Percentiles rank a stretch among this genome's conserved stretches.
Evolutionary conservation across 2,113 vertebrate species (phyloP).

Genomic region (Proteles cristata): DNA sequence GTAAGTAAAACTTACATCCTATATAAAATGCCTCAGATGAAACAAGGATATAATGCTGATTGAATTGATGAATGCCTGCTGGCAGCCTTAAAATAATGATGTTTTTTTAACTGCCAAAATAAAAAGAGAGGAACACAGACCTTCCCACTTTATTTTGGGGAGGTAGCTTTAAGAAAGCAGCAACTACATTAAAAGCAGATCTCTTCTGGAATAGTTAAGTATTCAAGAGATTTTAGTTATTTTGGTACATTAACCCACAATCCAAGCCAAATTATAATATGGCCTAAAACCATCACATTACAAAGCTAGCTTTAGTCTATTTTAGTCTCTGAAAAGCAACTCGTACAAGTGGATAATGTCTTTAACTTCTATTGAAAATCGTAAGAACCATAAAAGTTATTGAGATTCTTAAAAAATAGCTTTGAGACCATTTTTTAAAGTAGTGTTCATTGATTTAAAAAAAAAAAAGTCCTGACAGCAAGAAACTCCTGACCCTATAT

Average conservation of each 20-base stretch:
- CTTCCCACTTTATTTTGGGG: background rate
- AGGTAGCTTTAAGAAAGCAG: background rate
- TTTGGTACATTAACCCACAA: background rate
- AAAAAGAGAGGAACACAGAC: background rate
- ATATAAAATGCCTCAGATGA: background rate
- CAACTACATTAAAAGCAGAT: slow-evolving; percentile 17
- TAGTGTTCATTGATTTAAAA: background rate
- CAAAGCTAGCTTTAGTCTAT: slow-evolving; percentile 21
- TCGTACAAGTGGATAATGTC: background rate
- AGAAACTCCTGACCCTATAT: background rate
- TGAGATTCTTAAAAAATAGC: background rate
- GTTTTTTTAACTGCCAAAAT: background rate
- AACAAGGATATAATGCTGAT: background rate
- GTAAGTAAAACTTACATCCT: background rate
- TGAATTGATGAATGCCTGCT: background rate
- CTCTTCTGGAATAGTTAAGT: slow-evolving; percentile 7
- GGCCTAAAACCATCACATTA: background rate
- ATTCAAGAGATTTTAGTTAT: background rate
- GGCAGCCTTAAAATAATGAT: background rate
- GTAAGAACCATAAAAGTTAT: background rate
- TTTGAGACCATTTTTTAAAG: slow-evolving; percentile 7
- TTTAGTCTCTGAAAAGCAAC: slow-evolving; percentile 55
- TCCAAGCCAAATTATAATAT: background rate
- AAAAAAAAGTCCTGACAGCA: background rate
- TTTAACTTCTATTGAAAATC: background rate